These are phyloP conservation scores for Hoplias malabaricus DNA, from an alignment of 2,113 vertebrate species.

Conservation along the genomic window DNA sequence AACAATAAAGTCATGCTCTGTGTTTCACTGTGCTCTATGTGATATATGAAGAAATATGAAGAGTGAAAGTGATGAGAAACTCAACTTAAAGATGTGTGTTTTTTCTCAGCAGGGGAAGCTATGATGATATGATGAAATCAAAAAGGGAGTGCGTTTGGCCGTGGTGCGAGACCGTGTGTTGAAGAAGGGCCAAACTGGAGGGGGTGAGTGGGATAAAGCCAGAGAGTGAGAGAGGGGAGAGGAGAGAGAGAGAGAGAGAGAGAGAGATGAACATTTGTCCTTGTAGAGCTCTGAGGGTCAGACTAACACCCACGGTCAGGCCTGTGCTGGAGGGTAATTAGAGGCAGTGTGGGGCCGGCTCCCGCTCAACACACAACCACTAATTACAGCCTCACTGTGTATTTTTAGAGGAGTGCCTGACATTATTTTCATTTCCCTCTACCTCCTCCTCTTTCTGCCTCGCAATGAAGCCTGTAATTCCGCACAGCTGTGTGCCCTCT, in stretches of 20 bases:
- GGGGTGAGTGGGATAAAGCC: conserved; percentile 17
- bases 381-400: conserved; percentile 73
- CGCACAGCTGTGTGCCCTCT: conserved; percentile 67
- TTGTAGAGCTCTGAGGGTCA: conserved; percentile 54
- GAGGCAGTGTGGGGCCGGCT: conserved; percentile 70
- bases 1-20: no score
- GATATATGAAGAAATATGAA: background rate
- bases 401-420: conserved; percentile 74
- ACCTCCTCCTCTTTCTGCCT: conserved; percentile 51
- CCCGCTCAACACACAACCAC: conserved; percentile 73
- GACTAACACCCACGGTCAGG: conserved; percentile 50
- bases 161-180: background rate
- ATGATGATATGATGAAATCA: background rate
- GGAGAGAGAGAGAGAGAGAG: conserved; percentile 21
- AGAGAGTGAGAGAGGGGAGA: conserved; percentile 15
- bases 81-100: no score
- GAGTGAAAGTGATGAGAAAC: background rate
- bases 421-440: conserved; percentile 72
- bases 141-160: background rate
- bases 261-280: conserved; percentile 43
- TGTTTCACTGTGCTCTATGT: no score
- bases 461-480: conserved; percentile 73
- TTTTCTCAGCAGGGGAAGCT: background rate
- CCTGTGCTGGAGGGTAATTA: conserved; percentile 69
- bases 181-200: background rate